phyloP scores from a whole-genome alignment of 2,888 invertebrate species.

The Dione vanillae region DNA sequence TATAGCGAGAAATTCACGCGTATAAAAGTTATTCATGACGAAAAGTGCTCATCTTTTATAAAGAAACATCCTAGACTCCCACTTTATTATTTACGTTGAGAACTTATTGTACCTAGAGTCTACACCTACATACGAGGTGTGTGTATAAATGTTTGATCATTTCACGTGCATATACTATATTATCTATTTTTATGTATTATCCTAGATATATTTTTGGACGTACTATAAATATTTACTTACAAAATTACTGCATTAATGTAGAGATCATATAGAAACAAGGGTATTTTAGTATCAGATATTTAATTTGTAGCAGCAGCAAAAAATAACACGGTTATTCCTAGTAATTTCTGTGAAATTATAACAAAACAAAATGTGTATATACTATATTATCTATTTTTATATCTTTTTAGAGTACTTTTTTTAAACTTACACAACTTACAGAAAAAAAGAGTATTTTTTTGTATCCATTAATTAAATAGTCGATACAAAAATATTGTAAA shows the following conservation, averaged over 20 bases:
- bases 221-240: neutral
- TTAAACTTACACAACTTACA: no score
- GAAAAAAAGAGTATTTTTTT: no score
- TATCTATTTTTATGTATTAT: neutral
- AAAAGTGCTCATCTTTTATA: conserved; percentile 29
- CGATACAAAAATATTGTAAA: no score
- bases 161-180: neutral
- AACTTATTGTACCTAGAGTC: conserved; percentile 23
- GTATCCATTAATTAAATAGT: no score
- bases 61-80: conserved; percentile 24
- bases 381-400: no score
- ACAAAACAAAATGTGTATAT: no score
- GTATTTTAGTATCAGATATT: neutral
- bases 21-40: conserved; percentile 30
- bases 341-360: neutral
- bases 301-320: neutral
- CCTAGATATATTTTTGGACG: neutral
- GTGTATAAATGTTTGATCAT: conserved; percentile 17
- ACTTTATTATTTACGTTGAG: conserved; percentile 38
- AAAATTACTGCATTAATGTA: neutral
- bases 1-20: conserved; percentile 14
- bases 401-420: no score
- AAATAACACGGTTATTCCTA: neutral
- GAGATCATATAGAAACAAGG: neutral
- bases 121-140: conserved; percentile 13